A percentile compares a stretch with the other conserved stretches of the same genome.
Evolutionary conservation across 2,797 vertebrate genomes (phyloP).

Genomic region (Buceros bicornis): DNA sequence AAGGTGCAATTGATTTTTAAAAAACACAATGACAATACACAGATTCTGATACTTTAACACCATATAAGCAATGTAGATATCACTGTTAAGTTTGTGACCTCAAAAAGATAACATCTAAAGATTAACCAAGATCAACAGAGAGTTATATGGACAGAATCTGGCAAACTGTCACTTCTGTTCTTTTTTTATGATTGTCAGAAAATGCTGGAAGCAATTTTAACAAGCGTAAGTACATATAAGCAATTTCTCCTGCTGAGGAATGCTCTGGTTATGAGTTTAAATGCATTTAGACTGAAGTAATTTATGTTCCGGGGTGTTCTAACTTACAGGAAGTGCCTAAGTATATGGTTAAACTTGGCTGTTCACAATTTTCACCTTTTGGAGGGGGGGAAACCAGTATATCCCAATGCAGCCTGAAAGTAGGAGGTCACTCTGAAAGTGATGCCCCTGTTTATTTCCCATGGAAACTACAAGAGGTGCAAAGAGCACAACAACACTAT

Average conservation of each 20-base stretch:
- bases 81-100: background rate
- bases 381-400: background rate
- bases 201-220: background rate
- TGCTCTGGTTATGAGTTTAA: background rate
- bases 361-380: background rate
- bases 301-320: background rate
- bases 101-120: background rate
- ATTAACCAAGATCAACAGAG: background rate
- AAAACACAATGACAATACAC: background rate
- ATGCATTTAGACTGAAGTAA: background rate
- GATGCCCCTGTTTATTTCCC: too few species aligned
- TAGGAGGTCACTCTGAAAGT: too few species aligned
- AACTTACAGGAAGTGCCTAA: background rate
- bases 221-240: background rate
- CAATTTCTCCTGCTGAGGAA: background rate
- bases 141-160: background rate
- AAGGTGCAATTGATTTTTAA: background rate
- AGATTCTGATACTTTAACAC: background rate
- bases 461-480: too few species aligned
- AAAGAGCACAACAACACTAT: too few species aligned
- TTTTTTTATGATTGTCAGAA: background rate
- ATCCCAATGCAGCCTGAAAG: background rate
- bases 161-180: background rate
- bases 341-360: background rate
- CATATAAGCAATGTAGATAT: background rate